phyloP scores from a whole-genome alignment of 2,888 invertebrate genomes.

The Barypeithes pellucidus region DNA sequence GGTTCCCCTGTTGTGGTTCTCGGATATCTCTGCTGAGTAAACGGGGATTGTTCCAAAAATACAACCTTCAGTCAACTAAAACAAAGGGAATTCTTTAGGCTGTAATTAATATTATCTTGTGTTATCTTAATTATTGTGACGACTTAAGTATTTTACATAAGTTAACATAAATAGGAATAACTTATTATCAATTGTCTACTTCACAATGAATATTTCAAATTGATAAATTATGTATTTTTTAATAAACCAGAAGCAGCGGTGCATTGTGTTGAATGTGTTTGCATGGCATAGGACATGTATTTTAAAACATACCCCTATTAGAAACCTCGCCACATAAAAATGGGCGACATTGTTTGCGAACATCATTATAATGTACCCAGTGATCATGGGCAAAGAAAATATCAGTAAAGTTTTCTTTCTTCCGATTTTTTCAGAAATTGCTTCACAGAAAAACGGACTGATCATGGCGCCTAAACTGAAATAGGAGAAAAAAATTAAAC shows the following conservation, averaged over 20 bases:
- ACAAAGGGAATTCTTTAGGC: slow-evolving; percentile 29
- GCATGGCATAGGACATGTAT: too few relatives aligned
- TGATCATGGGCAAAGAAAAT: slow-evolving; percentile 77
- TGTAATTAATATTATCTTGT: too few relatives aligned
- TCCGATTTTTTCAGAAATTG: slow-evolving; percentile 68
- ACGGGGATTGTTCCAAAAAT: slow-evolving; percentile 82
- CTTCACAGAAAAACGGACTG: slow-evolving; percentile 59
- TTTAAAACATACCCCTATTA: slow-evolving; percentile 69
- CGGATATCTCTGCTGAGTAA: slow-evolving; percentile 90
- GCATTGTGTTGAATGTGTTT: too few relatives aligned
- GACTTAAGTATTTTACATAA: too few relatives aligned
- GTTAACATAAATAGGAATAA: too few relatives aligned
- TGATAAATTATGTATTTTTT: too few relatives aligned
- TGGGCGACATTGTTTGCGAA: slow-evolving; percentile 71
- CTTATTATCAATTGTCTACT: too few relatives aligned
- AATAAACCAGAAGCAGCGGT: too few relatives aligned
- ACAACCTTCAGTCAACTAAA: slow-evolving; percentile 76
- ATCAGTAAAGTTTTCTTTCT: slow-evolving; percentile 79
- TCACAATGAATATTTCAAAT: too few relatives aligned
- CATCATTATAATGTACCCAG: slow-evolving; percentile 69
- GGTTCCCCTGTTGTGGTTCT: slow-evolving; percentile 82
- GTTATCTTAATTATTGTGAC: too few relatives aligned
- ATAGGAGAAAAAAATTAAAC: slow-evolving; percentile 4
- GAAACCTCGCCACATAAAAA: slow-evolving; percentile 74
- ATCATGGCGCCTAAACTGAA: slow-evolving; percentile 59